phyloP scores from a whole-genome alignment of 2,113 vertebrate species.

The Dolichotis patagonum region DNA sequence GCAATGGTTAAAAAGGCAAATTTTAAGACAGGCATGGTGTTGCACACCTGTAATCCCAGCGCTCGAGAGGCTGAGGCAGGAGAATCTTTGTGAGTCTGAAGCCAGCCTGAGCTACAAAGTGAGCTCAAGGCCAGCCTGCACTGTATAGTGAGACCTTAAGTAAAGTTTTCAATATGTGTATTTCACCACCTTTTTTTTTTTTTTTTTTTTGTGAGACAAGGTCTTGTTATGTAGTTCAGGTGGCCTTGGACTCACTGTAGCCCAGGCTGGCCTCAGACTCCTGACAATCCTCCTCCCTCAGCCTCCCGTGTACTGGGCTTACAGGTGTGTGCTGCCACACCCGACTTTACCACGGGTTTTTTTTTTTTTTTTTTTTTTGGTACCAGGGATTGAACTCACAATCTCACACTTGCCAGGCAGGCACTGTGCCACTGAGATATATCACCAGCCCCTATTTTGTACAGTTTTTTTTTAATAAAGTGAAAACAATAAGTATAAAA shows the following conservation, averaged over 20 bases:
- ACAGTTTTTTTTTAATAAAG: background rate
- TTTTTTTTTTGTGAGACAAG: background rate
- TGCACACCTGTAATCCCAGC: too few relatives aligned
- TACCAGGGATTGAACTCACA: background rate
- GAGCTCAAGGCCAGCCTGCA: too few relatives aligned
- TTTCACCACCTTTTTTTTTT: background rate
- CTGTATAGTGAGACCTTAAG: background rate
- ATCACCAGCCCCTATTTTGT: too few relatives aligned
- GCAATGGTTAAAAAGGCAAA: background rate
- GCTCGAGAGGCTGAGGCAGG: too few relatives aligned
- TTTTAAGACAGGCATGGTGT: too few relatives aligned
- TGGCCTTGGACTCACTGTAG: background rate
- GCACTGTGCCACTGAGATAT: too few relatives aligned
- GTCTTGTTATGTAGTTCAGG: background rate
- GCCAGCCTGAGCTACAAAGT: too few relatives aligned
- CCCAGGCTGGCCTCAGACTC: background rate
- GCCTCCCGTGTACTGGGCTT: too few relatives aligned
- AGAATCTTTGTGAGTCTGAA: too few relatives aligned
- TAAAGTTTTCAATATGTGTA: background rate
- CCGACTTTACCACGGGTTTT: background rate
- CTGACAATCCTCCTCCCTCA: background rate
- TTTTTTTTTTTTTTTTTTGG: background rate
- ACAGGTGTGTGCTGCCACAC: background rate
- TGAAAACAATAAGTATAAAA: background rate
- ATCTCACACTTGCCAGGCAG: too few relatives aligned